These are phyloP conservation scores for Syrphus vitripennis DNA, from an alignment of 2,888 invertebrate genomes.

Conservation along the genomic window DNA sequence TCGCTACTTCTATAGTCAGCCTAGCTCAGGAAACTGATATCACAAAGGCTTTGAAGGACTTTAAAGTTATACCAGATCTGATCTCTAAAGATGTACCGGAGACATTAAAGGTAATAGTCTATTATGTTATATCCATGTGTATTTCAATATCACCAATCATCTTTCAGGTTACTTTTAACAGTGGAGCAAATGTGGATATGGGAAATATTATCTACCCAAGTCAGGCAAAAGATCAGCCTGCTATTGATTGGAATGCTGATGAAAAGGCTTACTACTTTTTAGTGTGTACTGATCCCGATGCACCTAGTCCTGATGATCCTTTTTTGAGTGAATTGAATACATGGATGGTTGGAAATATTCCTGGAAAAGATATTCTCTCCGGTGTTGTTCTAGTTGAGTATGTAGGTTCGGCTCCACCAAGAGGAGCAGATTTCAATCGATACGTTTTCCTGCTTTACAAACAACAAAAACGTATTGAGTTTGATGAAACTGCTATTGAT, in stretches of 20 bases:
- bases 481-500: background rate
- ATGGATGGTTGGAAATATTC: background rate
- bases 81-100: constrained; percentile 77
- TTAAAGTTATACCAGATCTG: constrained; percentile 79
- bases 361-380: background rate
- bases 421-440: constrained; percentile 87
- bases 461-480: background rate
- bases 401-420: background rate
- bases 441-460: constrained; percentile 75
- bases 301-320: constrained; percentile 82
- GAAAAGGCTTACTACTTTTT: constrained; percentile 76
- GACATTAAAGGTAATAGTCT: constrained; percentile 76
- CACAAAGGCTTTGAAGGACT: constrained; percentile 74
- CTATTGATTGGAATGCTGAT: constrained; percentile 77
- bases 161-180: background rate
- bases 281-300: constrained; percentile 90
- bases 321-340: background rate
- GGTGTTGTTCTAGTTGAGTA: background rate
- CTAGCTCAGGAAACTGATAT: background rate
- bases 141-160: no score
- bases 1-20: background rate
- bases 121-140: no score
- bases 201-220: constrained; percentile 89
- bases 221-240: constrained; percentile 80
- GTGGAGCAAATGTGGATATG: constrained; percentile 78